Conservation (phyloP, 2,113 vertebrate genomes). For the Percopsis transmontana region DNA sequence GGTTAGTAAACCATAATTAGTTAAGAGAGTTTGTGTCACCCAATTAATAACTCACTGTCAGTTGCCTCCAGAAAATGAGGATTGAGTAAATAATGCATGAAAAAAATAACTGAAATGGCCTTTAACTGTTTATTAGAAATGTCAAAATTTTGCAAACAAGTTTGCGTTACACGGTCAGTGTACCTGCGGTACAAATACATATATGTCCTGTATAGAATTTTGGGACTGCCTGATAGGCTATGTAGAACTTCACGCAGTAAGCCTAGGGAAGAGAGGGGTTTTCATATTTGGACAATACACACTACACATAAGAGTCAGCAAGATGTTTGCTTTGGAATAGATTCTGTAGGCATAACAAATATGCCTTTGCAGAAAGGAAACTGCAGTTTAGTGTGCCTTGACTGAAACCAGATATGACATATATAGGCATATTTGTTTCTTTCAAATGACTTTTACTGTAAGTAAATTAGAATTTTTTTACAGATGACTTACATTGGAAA, state of each 20-base stretch:
- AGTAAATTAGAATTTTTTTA: slow-evolving; percentile 55
- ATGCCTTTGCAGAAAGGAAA: slow-evolving; percentile 16
- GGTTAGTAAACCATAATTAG: not conserved
- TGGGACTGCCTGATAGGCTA: too few species aligned
- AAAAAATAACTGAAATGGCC: too few species aligned
- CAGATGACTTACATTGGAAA: slow-evolving; percentile 52
- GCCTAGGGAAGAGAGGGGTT: too few species aligned
- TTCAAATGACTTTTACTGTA: slow-evolving; percentile 54
- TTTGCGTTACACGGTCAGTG: too few species aligned
- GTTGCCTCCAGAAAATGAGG: not conserved
- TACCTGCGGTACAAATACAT: too few species aligned
- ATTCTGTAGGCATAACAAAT: slow-evolving; percentile 29
- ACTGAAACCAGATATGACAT: slow-evolving; percentile 48
- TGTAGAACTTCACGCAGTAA: too few species aligned
- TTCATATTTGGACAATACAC: too few species aligned
- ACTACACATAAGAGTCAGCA: not conserved
- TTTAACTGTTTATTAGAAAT: too few species aligned
- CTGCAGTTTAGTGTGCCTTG: slow-evolving; percentile 26
- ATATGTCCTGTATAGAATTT: too few species aligned
- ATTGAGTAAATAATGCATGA: too few species aligned
- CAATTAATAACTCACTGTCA: not conserved
- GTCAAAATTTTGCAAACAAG: too few species aligned
- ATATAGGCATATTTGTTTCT: slow-evolving; percentile 60
- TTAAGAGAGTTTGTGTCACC: not conserved
- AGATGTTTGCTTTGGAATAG: slow-evolving; percentile 25